These are phyloP conservation scores for Albula glossodonta DNA, from an alignment of 2,113 vertebrate genomes.

Conservation along the genomic window DNA sequence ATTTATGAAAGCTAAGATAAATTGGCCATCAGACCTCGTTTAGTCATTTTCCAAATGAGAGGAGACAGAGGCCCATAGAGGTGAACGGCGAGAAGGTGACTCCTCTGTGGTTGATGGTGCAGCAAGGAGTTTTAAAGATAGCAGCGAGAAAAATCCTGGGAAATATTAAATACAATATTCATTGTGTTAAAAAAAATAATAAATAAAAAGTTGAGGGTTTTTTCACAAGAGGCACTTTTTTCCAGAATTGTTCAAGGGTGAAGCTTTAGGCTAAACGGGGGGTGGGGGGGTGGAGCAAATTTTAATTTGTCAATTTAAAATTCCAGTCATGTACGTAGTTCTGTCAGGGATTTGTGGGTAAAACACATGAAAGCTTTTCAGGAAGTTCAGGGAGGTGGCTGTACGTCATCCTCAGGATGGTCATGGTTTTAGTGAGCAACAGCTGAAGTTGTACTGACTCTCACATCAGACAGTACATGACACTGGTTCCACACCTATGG, in stretches of 20 bases:
- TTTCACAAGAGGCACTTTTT: background rate
- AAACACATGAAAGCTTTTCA: too few relatives aligned
- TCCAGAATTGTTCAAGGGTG: background rate
- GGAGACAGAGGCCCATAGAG: background rate
- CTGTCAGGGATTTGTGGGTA: too few relatives aligned
- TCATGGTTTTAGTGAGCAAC: background rate
- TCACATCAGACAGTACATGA: background rate
- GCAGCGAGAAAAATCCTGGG: background rate
- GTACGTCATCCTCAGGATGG: too few relatives aligned
- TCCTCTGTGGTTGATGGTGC: background rate
- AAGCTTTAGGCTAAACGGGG: background rate
- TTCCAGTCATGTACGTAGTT: too few relatives aligned
- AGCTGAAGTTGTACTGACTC: background rate
- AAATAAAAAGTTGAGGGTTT: background rate
- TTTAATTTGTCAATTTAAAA: too few relatives aligned
- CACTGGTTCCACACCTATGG: background rate
- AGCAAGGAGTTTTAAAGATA: background rate
- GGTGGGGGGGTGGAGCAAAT: too few relatives aligned
- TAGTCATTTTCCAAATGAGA: constrained; percentile 13
- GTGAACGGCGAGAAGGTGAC: background rate
- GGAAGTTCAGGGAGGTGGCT: too few relatives aligned
- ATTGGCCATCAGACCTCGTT: constrained; percentile 17
- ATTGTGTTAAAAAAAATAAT: background rate
- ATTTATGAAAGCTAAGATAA: constrained; percentile 16
- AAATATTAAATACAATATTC: background rate